Percentiles rank a stretch among this genome's conserved stretches.
Evolutionary conservation across 2,113 vertebrate genomes (phyloP).

Genomic region (Leptobrachium leishanense): DNA sequence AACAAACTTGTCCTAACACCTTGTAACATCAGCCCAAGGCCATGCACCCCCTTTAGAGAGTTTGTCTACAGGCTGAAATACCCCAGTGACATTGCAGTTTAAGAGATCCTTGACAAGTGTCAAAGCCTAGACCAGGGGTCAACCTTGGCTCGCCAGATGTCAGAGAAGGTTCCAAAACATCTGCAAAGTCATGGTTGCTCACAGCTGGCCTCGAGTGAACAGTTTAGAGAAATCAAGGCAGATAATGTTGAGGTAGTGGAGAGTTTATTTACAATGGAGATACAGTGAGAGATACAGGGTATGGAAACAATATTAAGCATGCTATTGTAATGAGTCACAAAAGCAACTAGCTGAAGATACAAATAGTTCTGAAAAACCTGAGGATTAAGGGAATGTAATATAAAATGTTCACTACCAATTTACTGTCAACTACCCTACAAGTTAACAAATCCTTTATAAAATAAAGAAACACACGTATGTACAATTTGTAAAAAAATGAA

Average conservation of each 20-base stretch:
- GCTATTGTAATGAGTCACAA: slow-evolving; percentile 37
- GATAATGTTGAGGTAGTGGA: slow-evolving; percentile 45
- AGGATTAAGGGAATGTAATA: slow-evolving; percentile 47
- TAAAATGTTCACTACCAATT: slow-evolving; percentile 48
- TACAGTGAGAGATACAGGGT: slow-evolving; percentile 38
- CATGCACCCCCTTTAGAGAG: no score
- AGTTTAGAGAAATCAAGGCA: no score
- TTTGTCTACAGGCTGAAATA: no score
- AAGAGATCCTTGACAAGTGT: no score
- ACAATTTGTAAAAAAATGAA: slow-evolving; percentile 38
- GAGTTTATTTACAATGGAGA: slow-evolving; percentile 51
- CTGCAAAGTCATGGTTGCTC: no score
- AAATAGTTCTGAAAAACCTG: slow-evolving; percentile 50
- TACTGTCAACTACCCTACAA: slow-evolving; percentile 49
- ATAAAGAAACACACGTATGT: slow-evolving; percentile 49
- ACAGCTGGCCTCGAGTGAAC: no score
- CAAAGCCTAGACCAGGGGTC: no score
- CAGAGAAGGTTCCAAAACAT: no score
- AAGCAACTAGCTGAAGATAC: slow-evolving; percentile 45
- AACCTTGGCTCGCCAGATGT: no score
- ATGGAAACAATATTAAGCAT: slow-evolving; percentile 35
- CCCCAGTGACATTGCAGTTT: no score
- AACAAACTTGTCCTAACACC: no score
- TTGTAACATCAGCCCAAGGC: no score
- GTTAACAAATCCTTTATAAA: slow-evolving; percentile 49